Evolutionary conservation across 2,113 vertebrate species (phyloP).

Genomic region (Chlorodrepanis virens): DNA sequence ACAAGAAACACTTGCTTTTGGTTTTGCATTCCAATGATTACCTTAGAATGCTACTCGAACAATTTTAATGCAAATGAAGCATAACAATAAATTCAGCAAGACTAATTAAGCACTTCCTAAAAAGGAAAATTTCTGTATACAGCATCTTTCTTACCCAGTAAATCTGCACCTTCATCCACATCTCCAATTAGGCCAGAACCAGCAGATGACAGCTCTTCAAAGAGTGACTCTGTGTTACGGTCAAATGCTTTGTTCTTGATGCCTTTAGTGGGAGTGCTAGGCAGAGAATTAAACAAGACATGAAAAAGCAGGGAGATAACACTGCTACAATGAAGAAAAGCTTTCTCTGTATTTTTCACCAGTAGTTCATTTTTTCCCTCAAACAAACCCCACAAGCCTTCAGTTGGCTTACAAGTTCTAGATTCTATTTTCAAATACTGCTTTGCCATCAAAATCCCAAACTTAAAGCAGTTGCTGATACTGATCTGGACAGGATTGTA

Average conservation of each 20-base stretch:
- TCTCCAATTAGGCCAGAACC: slow-evolving; percentile 94
- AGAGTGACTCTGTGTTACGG: slow-evolving; percentile 96
- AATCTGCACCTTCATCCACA: slow-evolving; percentile 95
- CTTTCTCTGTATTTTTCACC: neutral
- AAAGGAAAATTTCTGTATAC: neutral
- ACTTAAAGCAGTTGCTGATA: neutral
- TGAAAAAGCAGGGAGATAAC: neutral
- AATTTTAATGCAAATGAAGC: slow-evolving; percentile 9
- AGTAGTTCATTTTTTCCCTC: neutral
- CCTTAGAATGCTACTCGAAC: neutral
- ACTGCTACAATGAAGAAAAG: neutral
- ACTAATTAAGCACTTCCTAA: neutral
- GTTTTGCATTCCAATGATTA: neutral
- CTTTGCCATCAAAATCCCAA: neutral
- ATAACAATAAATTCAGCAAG: neutral
- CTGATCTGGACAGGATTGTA: neutral
- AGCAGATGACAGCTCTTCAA: slow-evolving; percentile 96
- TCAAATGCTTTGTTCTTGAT: slow-evolving; percentile 93
- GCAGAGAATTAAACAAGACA: slow-evolving; percentile 16
- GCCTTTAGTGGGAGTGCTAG: slow-evolving; percentile 91
- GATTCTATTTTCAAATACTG: neutral
- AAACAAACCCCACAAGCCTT: neutral
- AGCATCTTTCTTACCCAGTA: slow-evolving; percentile 83
- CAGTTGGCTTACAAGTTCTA: neutral
- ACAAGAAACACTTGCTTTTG: neutral